Conservation (phyloP, 2,797 vertebrate genomes). For the Dicrostonyx torquatus region DNA sequence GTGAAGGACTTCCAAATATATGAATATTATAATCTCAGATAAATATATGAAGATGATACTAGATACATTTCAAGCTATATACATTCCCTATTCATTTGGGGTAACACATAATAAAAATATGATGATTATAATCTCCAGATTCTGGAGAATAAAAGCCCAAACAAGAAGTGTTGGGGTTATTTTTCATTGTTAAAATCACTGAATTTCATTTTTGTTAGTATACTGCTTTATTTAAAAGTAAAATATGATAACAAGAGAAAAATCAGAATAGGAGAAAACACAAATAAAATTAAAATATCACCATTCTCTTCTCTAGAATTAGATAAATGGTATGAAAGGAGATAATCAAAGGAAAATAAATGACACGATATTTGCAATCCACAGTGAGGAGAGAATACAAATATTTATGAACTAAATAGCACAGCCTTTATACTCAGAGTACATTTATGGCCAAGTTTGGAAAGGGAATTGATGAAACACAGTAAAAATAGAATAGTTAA, state of each 20-base stretch:
- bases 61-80: not conserved
- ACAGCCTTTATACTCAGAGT: not conserved
- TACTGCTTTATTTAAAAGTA: not conserved
- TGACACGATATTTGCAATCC: not conserved
- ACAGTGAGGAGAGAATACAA: not conserved
- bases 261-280: not conserved
- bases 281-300: not conserved
- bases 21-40: not conserved
- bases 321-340: not conserved
- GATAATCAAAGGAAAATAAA: not conserved
- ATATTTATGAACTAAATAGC: conserved; percentile 43
- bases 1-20: not conserved
- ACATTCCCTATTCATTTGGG: not conserved
- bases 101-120: not conserved
- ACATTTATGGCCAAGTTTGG: not conserved
- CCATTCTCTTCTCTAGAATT: not conserved
- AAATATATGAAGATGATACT: not conserved
- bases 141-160: not conserved
- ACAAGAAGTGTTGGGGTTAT: not conserved
- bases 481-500: not conserved
- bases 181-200: not conserved
- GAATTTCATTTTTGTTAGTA: not conserved
- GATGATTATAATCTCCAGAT: not conserved
- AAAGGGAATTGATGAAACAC: not conserved
- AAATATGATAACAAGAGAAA: not conserved